Percentiles rank a stretch among this genome's conserved stretches.
Evolutionary conservation across 2,888 invertebrate genomes (phyloP).

Genomic region (Mallateleia sp.): DNA sequence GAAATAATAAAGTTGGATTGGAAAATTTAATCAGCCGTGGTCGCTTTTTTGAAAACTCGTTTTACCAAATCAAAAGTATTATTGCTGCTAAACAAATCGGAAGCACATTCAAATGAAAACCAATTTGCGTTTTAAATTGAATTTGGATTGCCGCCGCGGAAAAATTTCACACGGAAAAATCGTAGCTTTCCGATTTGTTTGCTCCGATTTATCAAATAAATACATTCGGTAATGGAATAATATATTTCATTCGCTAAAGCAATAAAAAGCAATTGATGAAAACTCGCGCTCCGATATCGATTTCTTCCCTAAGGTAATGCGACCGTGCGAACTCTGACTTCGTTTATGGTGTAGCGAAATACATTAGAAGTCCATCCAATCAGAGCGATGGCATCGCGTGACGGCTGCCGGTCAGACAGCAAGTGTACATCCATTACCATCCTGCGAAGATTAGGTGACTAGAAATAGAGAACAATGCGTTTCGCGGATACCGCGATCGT

Average conservation of each 20-base stretch:
- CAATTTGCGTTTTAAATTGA: conserved; percentile 34
- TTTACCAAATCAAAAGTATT: conserved; percentile 27
- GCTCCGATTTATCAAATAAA: conserved; percentile 18
- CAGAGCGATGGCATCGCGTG: conserved; percentile 69
- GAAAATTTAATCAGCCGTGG: conserved; percentile 1
- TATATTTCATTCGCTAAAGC: too few species aligned
- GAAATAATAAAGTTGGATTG: conserved; percentile 17
- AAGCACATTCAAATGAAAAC: conserved; percentile 18
- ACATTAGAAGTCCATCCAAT: conserved; percentile 65
- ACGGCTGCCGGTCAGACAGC: conserved; percentile 62
- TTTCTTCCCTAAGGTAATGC: too few species aligned
- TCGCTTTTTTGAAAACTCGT: conserved; percentile 26
- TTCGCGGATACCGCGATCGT: conserved; percentile 78
- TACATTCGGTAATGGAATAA: too few species aligned
- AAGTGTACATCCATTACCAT: conserved; percentile 56
- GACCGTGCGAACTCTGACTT: conserved; percentile 1
- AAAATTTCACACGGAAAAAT: conserved; percentile 15
- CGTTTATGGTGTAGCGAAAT: conserved; percentile 26
- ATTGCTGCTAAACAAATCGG: conserved; percentile 21
- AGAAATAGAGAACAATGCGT: conserved; percentile 78
- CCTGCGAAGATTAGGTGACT: conserved; percentile 71
- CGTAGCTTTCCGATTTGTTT: too few species aligned
- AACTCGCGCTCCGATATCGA: conserved; percentile 19
- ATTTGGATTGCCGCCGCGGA: neutral
- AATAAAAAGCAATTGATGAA: too few species aligned